phyloP scores from a whole-genome alignment of 2,888 invertebrate genomes.

The Corbicula japonica region DNA sequence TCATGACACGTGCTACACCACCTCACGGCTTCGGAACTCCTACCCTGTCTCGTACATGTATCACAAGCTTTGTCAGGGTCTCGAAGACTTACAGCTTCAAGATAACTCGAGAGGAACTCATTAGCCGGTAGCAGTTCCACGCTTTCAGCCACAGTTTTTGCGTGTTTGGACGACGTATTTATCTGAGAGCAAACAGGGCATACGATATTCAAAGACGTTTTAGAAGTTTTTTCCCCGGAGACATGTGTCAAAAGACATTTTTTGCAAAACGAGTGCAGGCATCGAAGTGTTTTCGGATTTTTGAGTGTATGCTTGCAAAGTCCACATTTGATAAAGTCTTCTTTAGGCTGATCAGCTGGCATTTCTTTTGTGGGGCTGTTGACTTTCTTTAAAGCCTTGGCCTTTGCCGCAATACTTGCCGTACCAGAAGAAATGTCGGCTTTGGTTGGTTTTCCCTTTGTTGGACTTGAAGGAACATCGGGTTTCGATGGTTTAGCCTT shows the following conservation, averaged over 20 bases:
- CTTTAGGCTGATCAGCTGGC: neutral
- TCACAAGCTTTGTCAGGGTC: slow-evolving; percentile 61
- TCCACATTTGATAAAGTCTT: slow-evolving; percentile 61
- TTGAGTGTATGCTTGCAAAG: slow-evolving; percentile 53
- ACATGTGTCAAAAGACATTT: slow-evolving; percentile 57
- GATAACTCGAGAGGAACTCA: slow-evolving; percentile 56
- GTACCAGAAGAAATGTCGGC: slow-evolving; percentile 3
- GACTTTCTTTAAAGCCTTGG: slow-evolving; percentile 19
- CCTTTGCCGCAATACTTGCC: slow-evolving; percentile 17
- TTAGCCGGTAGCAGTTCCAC: slow-evolving; percentile 61
- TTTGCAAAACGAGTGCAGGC: slow-evolving; percentile 60
- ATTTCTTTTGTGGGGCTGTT: slow-evolving; percentile 32
- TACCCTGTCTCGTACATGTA: slow-evolving; percentile 65
- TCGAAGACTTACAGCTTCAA: slow-evolving; percentile 59
- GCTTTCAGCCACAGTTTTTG: slow-evolving; percentile 40
- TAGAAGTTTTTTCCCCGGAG: slow-evolving; percentile 28
- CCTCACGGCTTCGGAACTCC: slow-evolving; percentile 38
- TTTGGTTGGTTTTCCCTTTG: neutral
- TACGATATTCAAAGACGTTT: slow-evolving; percentile 14
- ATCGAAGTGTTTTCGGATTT: slow-evolving; percentile 49
- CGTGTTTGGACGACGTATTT: slow-evolving; percentile 22
- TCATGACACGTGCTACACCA: slow-evolving; percentile 70
- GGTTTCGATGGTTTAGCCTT: too few relatives aligned
- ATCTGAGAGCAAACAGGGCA: slow-evolving; percentile 61
- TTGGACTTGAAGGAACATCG: too few relatives aligned